Evolutionary conservation across 2,797 vertebrate genomes (phyloP).

Genomic region (Artibeus lituratus): DNA sequence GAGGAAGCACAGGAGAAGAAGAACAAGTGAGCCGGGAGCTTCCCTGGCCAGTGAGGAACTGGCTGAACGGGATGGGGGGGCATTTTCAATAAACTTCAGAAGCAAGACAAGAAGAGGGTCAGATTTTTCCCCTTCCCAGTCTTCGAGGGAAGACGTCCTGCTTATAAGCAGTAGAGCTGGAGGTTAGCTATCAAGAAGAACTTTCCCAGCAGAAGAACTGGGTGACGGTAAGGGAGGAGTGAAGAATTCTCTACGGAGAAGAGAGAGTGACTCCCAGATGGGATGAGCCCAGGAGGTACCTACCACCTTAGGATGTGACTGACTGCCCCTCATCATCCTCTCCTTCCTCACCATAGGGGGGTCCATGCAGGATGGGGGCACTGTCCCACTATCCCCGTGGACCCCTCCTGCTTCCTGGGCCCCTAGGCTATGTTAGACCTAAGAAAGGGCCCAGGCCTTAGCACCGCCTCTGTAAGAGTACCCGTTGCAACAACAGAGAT

Average conservation of each 20-base stretch:
- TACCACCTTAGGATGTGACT: not conserved
- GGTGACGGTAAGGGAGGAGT: not conserved
- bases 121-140: not conserved
- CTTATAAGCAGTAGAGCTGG: not conserved
- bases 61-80: not conserved
- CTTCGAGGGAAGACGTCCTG: not conserved
- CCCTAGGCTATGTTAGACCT: not conserved
- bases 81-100: not conserved
- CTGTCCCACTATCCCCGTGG: not conserved
- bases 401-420: not conserved
- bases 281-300: not conserved
- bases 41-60: not conserved
- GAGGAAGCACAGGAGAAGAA: not conserved
- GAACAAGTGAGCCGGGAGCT: not conserved
- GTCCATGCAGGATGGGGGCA: not conserved
- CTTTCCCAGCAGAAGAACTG: not conserved
- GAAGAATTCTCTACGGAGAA: not conserved
- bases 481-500: not conserved
- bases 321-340: not conserved
- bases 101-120: not conserved
- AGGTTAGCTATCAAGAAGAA: slow-evolving; percentile 6
- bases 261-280: not conserved
- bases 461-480: not conserved
- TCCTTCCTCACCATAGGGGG: not conserved
- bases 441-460: not conserved